phyloP scores from a whole-genome alignment of 1,140 invertebrate genomes.

The Colletes gigas region DNA sequence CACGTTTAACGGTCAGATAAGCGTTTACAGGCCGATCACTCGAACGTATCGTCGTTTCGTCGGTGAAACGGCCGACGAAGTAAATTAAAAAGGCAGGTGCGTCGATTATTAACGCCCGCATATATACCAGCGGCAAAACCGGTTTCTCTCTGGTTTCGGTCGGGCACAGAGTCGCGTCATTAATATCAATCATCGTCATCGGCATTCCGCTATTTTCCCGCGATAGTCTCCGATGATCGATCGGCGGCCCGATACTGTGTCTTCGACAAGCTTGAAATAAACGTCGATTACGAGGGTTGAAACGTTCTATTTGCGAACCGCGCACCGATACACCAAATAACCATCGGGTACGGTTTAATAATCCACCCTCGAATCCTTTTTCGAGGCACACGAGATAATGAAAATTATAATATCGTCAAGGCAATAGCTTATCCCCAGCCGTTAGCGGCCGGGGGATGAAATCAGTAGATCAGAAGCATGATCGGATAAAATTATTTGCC shows the following conservation, averaged over 20 bases:
- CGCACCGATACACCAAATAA: background rate
- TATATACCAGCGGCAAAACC: background rate
- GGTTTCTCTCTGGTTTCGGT: conserved; percentile 3
- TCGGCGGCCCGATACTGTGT: conserved; percentile 26
- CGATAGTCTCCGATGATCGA: conserved; percentile 38
- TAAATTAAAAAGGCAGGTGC: conserved; percentile 68
- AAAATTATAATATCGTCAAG: conserved; percentile 45
- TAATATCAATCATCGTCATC: conserved; percentile 66
- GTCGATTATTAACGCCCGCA: conserved; percentile 62
- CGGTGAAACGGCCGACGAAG: conserved; percentile 51
- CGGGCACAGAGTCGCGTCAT: conserved; percentile 46
- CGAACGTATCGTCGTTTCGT: conserved; percentile 63
- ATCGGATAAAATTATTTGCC: conserved; percentile 21
- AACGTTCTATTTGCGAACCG: background rate
- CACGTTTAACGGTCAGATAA: conserved; percentile 65
- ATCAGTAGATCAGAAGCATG: conserved; percentile 9
- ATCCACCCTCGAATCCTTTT: conserved; percentile 4
- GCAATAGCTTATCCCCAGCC: background rate
- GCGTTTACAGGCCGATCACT: conserved; percentile 68
- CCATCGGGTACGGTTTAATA: conserved; percentile 25
- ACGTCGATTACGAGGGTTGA: conserved; percentile 35
- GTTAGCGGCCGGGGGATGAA: conserved; percentile 4
- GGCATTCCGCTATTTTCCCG: conserved; percentile 46
- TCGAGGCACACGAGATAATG: conserved; percentile 9
- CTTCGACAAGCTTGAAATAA: conserved; percentile 30